Evolutionary conservation across 2,797 vertebrate species (phyloP), one percentile per base, ranked within the genome.

Genomic region (Phalloptychus januarius): DNA sequence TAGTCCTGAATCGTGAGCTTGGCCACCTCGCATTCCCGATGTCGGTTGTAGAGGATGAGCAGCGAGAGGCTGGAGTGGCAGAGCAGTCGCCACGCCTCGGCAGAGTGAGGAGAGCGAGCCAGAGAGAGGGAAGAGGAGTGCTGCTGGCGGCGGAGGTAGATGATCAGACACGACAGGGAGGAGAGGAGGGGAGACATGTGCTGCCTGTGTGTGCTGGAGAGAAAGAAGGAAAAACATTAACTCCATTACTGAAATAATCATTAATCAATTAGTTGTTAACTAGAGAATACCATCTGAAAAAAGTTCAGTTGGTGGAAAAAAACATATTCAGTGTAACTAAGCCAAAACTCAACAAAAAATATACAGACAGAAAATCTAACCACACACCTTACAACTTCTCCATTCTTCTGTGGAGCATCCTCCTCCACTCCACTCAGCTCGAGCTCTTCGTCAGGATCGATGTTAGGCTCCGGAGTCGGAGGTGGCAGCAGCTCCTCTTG

Each of bases 11-110:
- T 46, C 5, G 93, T 95, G 74, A 96, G 95, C 82, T 96, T 96
- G 71, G 96, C 95, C 75, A 96, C 95, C 86, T 96, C 96, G 4
- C 96, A 96, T 80, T 96, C 96, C 20, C 96, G 91, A 70, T 96
- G 94, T 18, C 96, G 95, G 83, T 96, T 96, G 91, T 95, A 96
- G 65, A 96, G 95, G 88, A 96, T 96, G 79, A 96, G 95, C 65
- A 96, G 90, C 5, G 95, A 95, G 74, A 96, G 93, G 84, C 95
- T 96, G 86, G 95, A 94, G 85, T 96, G 95, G 91, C 96, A 96
- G 79, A 96, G 94, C 54, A 95, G 92, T 23, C 96, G 95, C 96
- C 96, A 96, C 54, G 95, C 92, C 83, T 96, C 96, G 0, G 95
- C 94, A 0, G 95, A 96, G 79, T 92, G 89, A 20, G 94, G 90